Evolutionary conservation across 2,113 vertebrate species (phyloP), one percentile per base, ranked within the genome.

Genomic region (Phrynocephalus versicolor): DNA sequence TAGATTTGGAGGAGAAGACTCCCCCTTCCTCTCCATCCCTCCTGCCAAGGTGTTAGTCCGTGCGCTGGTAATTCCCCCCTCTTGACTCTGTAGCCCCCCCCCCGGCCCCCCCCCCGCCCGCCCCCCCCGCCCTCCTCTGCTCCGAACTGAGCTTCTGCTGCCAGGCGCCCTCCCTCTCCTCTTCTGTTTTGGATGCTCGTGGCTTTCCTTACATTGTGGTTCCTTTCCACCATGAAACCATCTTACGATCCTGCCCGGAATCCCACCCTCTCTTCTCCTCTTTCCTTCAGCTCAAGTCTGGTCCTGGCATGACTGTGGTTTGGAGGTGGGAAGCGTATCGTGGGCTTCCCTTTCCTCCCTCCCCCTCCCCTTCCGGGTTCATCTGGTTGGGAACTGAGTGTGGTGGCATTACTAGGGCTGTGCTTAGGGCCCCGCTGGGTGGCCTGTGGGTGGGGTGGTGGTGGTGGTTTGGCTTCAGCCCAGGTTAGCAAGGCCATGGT

Each of bases 1-100:
- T 94, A 95, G 92, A 86, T 94, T 93, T 92, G 94, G 93, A 94
- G 93, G 90, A 94, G 94, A 95, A 95, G 94, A 95, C 93, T 94
- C 94, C 94, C 93, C 94, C 2, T 94, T 94, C 94, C 93, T 94
- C 93, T 95, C 92, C 94, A 94, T 91, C 90, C 90, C 90, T 95
- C 92, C 94, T 94, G 91, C 93, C 93, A 94, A 95, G 94, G 94
- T 90, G 94, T 93, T 95, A 95, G 94, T 94, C 93, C 92, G 45
- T 93, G 91, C 92, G 89, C 94, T 94, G 94, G 94, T 95, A 95
- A 95, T 94, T 94, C 93, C 93, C 94, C 94, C 91, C 90, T 93
- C 94, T 95, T 92, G 94, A 93, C 94, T 90, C 93, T 94, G 94
- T 94, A 94, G 94, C 88, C 88, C 92, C 86, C 87, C 87, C 83